These are phyloP conservation scores for Myopa tessellatipennis DNA, from an alignment of 2,888 invertebrate species.

Conservation along the genomic window DNA sequence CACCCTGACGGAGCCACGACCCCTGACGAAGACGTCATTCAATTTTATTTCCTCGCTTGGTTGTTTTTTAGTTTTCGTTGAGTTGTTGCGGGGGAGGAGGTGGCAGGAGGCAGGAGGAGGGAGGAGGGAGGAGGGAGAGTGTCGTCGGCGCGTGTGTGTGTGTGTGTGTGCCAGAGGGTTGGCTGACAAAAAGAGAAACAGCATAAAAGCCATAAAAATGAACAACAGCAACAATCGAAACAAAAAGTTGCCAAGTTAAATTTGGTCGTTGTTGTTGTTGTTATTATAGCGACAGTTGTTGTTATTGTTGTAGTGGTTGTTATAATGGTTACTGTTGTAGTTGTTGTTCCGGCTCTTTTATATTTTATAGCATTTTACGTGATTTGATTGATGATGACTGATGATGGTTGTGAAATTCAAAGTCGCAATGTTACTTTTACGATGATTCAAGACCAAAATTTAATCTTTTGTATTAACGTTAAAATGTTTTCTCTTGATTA, in stretches of 20 bases:
- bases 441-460: too few species aligned
- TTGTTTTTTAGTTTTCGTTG: background rate
- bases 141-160: background rate
- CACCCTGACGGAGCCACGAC: background rate
- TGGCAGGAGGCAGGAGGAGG: background rate
- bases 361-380: conserved; percentile 33
- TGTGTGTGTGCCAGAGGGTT: too few species aligned
- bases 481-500: too few species aligned
- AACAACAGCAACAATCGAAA: background rate
- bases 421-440: too few species aligned
- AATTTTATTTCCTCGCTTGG: background rate
- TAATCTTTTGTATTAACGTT: too few species aligned
- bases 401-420: too few species aligned
- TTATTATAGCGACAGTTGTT: too few species aligned
- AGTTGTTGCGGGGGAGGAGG: background rate
- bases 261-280: background rate
- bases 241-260: conserved; percentile 18
- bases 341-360: background rate
- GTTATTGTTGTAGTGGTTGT: too few species aligned
- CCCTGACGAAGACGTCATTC: conserved; percentile 1
- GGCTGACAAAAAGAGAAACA: too few species aligned
- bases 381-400: conserved; percentile 4
- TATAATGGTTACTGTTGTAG: too few species aligned
- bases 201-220: conserved; percentile 26
- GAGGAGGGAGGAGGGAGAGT: background rate